These are phyloP conservation scores for Pygoscelis adeliae DNA, from an alignment of 2,113 vertebrate species.

Conservation along the genomic window DNA sequence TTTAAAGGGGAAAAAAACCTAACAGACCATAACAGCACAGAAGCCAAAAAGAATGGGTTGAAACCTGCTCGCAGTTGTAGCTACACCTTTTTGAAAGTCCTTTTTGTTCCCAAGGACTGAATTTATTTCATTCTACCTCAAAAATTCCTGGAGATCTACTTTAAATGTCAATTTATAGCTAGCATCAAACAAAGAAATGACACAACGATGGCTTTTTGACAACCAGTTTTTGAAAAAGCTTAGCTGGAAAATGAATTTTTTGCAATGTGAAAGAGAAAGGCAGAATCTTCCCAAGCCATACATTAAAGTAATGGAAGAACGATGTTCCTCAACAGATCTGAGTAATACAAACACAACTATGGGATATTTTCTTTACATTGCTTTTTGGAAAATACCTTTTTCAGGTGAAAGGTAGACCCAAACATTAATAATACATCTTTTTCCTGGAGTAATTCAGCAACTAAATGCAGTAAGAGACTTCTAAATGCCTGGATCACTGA, in stretches of 20 bases:
- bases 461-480: not conserved
- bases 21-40: not conserved
- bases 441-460: not conserved
- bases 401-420: not conserved
- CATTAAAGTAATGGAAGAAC: not conserved
- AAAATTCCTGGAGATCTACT: not conserved
- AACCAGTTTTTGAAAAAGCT: not conserved
- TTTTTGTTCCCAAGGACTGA: not conserved
- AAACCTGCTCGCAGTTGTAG: not conserved
- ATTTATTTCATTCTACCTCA: not conserved
- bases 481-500: not conserved
- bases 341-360: not conserved
- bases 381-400: not conserved
- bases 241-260: not conserved
- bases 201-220: not conserved
- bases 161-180: not conserved
- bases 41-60: not conserved
- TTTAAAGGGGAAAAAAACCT: not conserved
- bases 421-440: conserved; percentile 1
- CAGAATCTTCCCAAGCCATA: not conserved
- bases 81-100: not conserved
- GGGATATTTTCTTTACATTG: not conserved
- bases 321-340: not conserved
- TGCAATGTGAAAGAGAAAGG: not conserved
- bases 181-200: not conserved